Percentiles rank a stretch among this genome's conserved stretches.
These are phyloP conservation scores for Drosophila pseudoananassae DNA, from an alignment of 1,140 invertebrate genomes.

Conservation along the genomic window DNA sequence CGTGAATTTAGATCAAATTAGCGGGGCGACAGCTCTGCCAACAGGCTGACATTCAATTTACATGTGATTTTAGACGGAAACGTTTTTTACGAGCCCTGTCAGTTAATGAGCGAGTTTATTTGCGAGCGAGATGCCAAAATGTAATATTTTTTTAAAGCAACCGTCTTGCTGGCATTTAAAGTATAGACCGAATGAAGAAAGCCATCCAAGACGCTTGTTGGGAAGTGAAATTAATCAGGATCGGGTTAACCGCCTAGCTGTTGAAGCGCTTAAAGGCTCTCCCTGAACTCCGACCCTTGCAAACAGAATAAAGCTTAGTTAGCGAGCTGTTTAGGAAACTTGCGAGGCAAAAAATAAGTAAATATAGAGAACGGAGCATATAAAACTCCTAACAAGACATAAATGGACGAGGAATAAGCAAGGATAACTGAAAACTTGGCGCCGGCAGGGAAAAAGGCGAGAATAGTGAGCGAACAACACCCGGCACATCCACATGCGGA, in stretches of 20 bases:
- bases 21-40: slow-evolving; percentile 24
- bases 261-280: slow-evolving; percentile 41
- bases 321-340: slow-evolving; percentile 65
- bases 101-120: slow-evolving; percentile 14
- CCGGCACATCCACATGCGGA: slow-evolving; percentile 23
- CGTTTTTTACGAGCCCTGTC: slow-evolving; percentile 32
- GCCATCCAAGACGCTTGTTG: slow-evolving; percentile 13
- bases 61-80: slow-evolving; percentile 32
- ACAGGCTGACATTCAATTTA: slow-evolving; percentile 50
- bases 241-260: slow-evolving; percentile 22
- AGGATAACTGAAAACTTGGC: slow-evolving; percentile 46
- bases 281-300: not conserved
- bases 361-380: slow-evolving; percentile 70
- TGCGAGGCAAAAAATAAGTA: slow-evolving; percentile 60
- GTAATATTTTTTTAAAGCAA: not conserved
- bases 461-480: slow-evolving; percentile 4
- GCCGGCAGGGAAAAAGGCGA: not conserved
- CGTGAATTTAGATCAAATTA: slow-evolving; percentile 73
- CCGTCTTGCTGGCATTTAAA: not conserved
- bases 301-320: slow-evolving; percentile 63
- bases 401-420: slow-evolving; percentile 67
- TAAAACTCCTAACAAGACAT: slow-evolving; percentile 82
- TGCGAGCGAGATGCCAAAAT: not conserved
- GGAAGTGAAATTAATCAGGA: slow-evolving; percentile 60
- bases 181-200: not conserved